Percentiles rank a stretch among this genome's conserved stretches.
phyloP scores from a whole-genome alignment of 2,888 invertebrate species.

The Orthonychiurus folsomi region DNA sequence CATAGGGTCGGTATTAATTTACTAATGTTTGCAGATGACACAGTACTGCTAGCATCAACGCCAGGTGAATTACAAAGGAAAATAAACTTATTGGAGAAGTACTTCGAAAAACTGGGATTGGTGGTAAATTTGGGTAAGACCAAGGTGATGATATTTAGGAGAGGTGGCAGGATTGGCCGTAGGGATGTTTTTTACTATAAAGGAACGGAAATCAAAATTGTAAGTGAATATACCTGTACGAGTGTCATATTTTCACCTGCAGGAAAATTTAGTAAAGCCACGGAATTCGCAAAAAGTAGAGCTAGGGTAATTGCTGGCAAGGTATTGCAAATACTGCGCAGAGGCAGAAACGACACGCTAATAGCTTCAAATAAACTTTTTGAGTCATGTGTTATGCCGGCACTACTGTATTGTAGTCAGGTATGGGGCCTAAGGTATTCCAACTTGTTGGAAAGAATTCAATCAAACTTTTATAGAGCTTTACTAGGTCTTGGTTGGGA shows the following conservation, averaged over 20 bases:
- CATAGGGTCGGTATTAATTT: neutral
- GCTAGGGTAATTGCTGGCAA: too few species aligned
- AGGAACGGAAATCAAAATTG: neutral
- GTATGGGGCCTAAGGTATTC: neutral
- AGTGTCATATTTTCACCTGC: neutral
- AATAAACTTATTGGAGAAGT: neutral
- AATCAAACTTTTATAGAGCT: neutral
- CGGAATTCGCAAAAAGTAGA: neutral
- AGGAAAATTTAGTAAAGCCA: neutral
- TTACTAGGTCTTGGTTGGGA: too few species aligned
- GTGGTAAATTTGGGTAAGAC: neutral
- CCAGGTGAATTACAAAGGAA: neutral
- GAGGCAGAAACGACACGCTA: neutral
- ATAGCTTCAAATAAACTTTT: neutral
- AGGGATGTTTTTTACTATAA: neutral
- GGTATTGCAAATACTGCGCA: neutral
- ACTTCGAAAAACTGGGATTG: neutral
- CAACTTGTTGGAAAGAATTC: neutral
- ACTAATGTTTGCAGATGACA: slow-evolving; percentile 1
- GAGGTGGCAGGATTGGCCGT: neutral
- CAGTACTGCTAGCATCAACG: neutral
- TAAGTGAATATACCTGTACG: neutral
- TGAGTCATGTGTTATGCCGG: neutral
- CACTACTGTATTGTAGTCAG: neutral
- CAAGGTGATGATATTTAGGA: neutral